These are phyloP conservation scores for Synaphobranchus kaupii DNA, from an alignment of 2,797 vertebrate species.

Conservation along the genomic window DNA sequence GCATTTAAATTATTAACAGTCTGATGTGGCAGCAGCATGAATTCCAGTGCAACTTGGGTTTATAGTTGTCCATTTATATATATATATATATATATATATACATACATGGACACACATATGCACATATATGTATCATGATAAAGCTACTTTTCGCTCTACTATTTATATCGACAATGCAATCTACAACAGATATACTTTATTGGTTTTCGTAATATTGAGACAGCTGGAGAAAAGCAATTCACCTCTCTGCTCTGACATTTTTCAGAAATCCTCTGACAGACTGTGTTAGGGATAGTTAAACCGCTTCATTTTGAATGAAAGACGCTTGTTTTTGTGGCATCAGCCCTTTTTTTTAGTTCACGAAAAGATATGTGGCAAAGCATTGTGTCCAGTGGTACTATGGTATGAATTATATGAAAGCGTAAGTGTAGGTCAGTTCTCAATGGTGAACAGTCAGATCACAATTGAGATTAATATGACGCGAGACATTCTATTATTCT, in stretches of 20 bases:
- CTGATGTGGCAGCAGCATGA: background rate
- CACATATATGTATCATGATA: background rate
- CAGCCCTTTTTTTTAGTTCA: background rate
- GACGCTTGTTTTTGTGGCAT: conserved; percentile 24
- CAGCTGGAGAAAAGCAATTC: conserved; percentile 24
- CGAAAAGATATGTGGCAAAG: background rate
- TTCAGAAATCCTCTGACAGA: conserved; percentile 28
- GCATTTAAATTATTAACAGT: background rate
- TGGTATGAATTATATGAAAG: background rate
- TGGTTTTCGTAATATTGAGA: conserved; percentile 39
- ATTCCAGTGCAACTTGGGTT: background rate
- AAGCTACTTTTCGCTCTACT: conserved; percentile 24
- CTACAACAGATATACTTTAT: conserved; percentile 35
- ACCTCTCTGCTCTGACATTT: conserved; percentile 38
- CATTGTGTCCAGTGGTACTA: background rate
- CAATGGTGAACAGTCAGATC: conserved; percentile 48
- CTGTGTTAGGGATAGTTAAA: conserved; percentile 31
- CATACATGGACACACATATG: background rate
- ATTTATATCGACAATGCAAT: conserved; percentile 33
- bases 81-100: conserved; percentile 5
- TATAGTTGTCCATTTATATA: background rate
- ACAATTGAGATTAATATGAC: background rate
- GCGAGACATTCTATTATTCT: background rate
- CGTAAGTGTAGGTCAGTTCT: conserved; percentile 45
- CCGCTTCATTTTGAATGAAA: conserved; percentile 38